Percentiles rank a stretch among this genome's conserved stretches.
Conservation (phyloP, 2,797 vertebrate genomes). For the Menidia menidia region DNA sequence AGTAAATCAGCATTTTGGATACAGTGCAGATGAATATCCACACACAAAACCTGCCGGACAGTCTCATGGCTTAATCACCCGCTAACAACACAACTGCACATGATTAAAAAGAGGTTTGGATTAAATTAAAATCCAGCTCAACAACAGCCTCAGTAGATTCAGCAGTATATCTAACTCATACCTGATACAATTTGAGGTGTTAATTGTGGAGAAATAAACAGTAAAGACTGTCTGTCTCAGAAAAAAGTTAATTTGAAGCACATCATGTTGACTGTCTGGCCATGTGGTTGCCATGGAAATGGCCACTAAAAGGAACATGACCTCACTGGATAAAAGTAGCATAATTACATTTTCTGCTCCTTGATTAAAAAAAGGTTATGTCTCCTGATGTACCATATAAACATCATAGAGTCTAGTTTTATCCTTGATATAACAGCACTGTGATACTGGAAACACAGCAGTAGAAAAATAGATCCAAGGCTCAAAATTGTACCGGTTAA, state of each 20-base stretch:
- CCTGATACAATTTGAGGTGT: too few relatives aligned
- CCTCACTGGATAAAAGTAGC: conserved; percentile 3
- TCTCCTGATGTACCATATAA: not conserved
- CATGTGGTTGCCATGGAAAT: conserved; percentile 18
- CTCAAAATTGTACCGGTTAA: not conserved
- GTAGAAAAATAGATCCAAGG: not conserved
- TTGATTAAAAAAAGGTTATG: not conserved
- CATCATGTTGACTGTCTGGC: conserved; percentile 1
- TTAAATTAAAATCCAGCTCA: not conserved
- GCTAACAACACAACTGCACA: conserved; percentile 11
- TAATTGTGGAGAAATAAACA: too few relatives aligned
- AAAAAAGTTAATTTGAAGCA: conserved; percentile 1
- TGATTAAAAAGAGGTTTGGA: conserved; percentile 15
- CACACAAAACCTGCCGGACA: conserved; percentile 33
- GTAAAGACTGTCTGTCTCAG: not conserved
- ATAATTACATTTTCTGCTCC: not conserved
- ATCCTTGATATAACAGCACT: not conserved
- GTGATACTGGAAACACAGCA: not conserved
- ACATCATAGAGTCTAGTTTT: not conserved
- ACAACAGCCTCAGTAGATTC: not conserved
- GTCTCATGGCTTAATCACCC: conserved; percentile 18
- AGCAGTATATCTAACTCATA: too few relatives aligned
- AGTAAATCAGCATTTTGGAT: conserved; percentile 38
- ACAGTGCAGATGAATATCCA: conserved; percentile 19
- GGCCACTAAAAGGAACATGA: not conserved